Percentiles rank a stretch among this genome's conserved stretches.
phyloP scores from a whole-genome alignment of 2,113 vertebrate species.

The Festucalex cinctus region DNA sequence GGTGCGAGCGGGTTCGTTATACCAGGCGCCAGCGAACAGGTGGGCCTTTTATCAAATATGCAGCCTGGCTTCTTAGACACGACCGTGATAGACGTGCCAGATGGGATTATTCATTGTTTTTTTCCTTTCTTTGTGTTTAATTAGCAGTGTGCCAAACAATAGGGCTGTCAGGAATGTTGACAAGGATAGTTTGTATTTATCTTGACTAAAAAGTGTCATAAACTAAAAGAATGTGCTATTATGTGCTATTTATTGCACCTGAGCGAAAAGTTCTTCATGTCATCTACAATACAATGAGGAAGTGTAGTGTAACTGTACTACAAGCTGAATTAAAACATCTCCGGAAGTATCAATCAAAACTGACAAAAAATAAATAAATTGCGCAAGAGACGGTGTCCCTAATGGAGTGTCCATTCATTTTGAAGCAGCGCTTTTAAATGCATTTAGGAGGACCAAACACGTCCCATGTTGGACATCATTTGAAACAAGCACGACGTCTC shows the following conservation, averaged over 20 bases:
- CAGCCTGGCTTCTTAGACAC: slow-evolving; percentile 44
- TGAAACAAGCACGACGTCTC: background rate
- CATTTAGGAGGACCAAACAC: background rate
- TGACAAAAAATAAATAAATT: background rate
- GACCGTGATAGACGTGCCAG: background rate
- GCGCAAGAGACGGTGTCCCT: background rate
- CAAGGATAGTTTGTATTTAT: background rate
- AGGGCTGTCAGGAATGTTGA: background rate
- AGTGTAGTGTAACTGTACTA: background rate
- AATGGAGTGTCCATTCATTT: background rate
- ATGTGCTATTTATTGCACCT: too few species aligned
- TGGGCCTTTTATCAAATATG: slow-evolving; percentile 64
- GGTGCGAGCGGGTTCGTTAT: slow-evolving; percentile 61
- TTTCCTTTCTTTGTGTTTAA: background rate
- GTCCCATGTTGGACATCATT: background rate
- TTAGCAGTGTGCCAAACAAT: background rate
- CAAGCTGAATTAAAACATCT: background rate
- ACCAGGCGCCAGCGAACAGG: slow-evolving; percentile 57
- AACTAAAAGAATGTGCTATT: background rate
- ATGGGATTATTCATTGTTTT: background rate
- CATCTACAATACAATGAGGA: too few species aligned
- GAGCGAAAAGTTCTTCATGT: too few species aligned
- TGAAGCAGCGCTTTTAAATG: background rate
- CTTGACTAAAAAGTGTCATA: background rate
- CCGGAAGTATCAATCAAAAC: background rate